These are phyloP conservation scores for Tiliacea aurago DNA, from an alignment of 2,888 invertebrate species.

Conservation along the genomic window DNA sequence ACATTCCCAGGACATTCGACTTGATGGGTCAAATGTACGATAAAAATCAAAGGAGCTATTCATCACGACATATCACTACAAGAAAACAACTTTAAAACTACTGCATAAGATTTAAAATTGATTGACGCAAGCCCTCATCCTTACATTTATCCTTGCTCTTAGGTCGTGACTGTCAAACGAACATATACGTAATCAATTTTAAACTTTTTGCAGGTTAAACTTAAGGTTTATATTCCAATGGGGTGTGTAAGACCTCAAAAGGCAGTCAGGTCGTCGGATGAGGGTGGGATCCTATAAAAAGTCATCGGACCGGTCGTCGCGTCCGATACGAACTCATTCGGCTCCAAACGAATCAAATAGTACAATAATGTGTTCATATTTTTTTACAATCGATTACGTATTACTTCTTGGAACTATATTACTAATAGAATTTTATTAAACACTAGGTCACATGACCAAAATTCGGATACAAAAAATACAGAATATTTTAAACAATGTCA, in stretches of 20 bases:
- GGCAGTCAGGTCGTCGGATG: slow-evolving; percentile 78
- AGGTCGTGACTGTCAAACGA: slow-evolving; percentile 86
- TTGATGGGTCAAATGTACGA: slow-evolving; percentile 87
- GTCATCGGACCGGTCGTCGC: slow-evolving; percentile 83
- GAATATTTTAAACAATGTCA: slow-evolving; percentile 2
- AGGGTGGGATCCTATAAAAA: slow-evolving; percentile 88
- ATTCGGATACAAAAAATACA: neutral
- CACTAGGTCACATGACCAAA: neutral
- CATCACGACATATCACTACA: slow-evolving; percentile 65
- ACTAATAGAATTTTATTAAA: neutral
- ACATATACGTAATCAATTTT: slow-evolving; percentile 53
- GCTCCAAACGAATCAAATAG: slow-evolving; percentile 78
- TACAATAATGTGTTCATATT: slow-evolving; percentile 79
- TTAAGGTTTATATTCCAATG: slow-evolving; percentile 60
- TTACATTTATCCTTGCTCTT: slow-evolving; percentile 84
- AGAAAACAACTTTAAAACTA: slow-evolving; percentile 65
- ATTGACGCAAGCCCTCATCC: slow-evolving; percentile 68
- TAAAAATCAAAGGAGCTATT: slow-evolving; percentile 86
- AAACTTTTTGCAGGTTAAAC: slow-evolving; percentile 36
- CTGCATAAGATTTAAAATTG: slow-evolving; percentile 68
- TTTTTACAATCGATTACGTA: slow-evolving; percentile 77
- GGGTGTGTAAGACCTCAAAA: slow-evolving; percentile 60
- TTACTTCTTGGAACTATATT: slow-evolving; percentile 47
- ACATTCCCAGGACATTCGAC: slow-evolving; percentile 87
- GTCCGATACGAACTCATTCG: slow-evolving; percentile 78